Base-by-base conservation (phyloP, 2,888 invertebrate species). In the Halictus ligatus region DNA sequence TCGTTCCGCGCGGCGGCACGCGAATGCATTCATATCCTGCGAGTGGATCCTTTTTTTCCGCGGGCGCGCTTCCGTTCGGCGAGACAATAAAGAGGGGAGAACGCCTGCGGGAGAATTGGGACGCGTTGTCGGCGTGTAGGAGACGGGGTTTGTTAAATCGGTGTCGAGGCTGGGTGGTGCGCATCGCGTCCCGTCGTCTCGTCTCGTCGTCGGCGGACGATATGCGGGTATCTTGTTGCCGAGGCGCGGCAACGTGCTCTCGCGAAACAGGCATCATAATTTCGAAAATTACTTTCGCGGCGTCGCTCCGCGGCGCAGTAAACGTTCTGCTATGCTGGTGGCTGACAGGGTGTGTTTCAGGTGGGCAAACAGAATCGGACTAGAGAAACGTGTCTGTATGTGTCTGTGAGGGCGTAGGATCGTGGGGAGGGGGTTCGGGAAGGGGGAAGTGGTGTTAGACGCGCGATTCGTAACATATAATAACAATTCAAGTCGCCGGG, bases 241-340 rank as follows among this genome's bases (percentile, higher is more conserved):
- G 60, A 8, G 8, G n/a, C 7, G 40, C 18, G n/a, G 21, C 21
- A 8, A 54, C 21, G 10, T 54, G 54, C 8, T 21, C 13, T n/a
- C 12, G 73, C 18, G 1, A 69, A 46, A n/a, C 43, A 13, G 40
- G 18, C 8, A 46, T 72, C 21, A 21, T 81, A 73, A 76, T 35
- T 75, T 54, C 25, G 12, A 15, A 76, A 76, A 76, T 83, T 64
- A 54, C 54, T 54, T 54, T 54, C 54, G 54, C 54, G 21, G 54
- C 21, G 54, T 54, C 10, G 54, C 54, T 54, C 54, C 21, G 54
- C 54, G 54, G 0, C 54, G 8, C 54, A 0, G 21, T 21, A 54
- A 54, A 54, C 54, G 54, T 54, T 54, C 21, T 54, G 54, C 54
- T 18, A 3, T 10, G 21, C 21, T 21, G 54, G 21, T 54, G 54